Evolutionary conservation across 2,888 invertebrate species (phyloP).

Genomic region (Drosophila paucipuncta): DNA sequence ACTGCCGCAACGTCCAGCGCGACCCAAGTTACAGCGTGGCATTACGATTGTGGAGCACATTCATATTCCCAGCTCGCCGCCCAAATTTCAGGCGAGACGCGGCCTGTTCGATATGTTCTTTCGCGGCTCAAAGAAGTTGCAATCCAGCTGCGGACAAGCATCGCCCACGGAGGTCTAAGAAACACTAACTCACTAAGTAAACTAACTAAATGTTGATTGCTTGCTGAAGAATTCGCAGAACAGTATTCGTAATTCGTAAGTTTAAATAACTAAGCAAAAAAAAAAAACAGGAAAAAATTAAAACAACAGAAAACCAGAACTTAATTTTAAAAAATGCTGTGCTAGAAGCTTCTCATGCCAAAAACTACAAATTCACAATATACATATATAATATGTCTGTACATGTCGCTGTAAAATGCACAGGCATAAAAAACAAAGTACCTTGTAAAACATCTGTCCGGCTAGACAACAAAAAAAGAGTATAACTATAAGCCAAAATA

Average conservation of each 20-base stretch:
- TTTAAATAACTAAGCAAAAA: conserved; percentile 56
- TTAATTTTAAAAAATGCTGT: conserved; percentile 53
- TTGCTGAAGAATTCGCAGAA: conserved; percentile 81
- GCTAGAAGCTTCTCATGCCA: conserved; percentile 80
- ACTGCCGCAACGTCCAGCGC: conserved; percentile 31
- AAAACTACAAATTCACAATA: conserved; percentile 43
- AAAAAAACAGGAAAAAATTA: conserved; percentile 26
- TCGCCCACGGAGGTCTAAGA: conserved; percentile 83
- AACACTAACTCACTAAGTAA: conserved; percentile 30
- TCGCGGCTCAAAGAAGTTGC: conserved; percentile 84
- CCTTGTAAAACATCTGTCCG: conserved; percentile 50
- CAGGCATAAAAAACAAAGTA: conserved; percentile 31
- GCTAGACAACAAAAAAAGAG: conserved; percentile 13
- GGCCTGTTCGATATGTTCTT: conserved; percentile 84
- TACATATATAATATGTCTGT: conserved; percentile 23
- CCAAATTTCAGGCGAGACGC: conserved; percentile 68
- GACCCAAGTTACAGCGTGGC: conserved; percentile 79
- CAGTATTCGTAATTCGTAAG: conserved; percentile 75
- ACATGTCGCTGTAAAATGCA: conserved; percentile 42
- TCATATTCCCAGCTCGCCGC: conserved; percentile 66
- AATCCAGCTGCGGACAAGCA: conserved; percentile 79
- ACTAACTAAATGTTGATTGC: conserved; percentile 48
- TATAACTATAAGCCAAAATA: conserved; percentile 24
- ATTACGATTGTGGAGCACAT: conserved; percentile 82
- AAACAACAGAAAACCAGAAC: conserved; percentile 5